Percentiles rank a stretch among this genome's conserved stretches.
phyloP scores from a whole-genome alignment of 2,113 vertebrate species.

The Callithrix jacchus region DNA sequence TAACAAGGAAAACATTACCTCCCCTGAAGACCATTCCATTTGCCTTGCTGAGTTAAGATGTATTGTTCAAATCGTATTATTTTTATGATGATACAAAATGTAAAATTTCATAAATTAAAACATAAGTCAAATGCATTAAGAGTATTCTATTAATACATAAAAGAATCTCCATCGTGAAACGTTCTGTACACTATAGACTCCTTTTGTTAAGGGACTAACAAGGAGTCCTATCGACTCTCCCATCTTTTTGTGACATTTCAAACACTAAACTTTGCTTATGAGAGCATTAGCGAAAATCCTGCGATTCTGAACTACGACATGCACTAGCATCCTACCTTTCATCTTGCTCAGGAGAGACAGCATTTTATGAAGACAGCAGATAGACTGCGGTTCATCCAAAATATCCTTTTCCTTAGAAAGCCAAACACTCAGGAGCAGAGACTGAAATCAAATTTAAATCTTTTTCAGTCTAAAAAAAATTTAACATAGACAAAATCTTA shows the following conservation, averaged over 20 bases:
- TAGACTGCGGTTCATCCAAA: slow-evolving; percentile 85
- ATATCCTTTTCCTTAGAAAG: slow-evolving; percentile 93
- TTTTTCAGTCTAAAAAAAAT: background rate
- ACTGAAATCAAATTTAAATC: slow-evolving; percentile 81
- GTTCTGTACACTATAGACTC: background rate
- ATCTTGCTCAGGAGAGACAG: slow-evolving; percentile 92
- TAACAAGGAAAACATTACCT: background rate
- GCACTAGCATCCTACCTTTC: slow-evolving; percentile 86
- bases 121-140: background rate
- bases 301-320: fast-evolving
- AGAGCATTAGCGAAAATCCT: background rate
- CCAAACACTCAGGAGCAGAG: slow-evolving; percentile 94
- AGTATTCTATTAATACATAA: background rate
- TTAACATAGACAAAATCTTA: background rate
- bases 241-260: background rate
- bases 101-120: background rate
- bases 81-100: background rate
- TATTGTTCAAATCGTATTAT: background rate
- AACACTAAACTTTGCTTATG: too few relatives aligned
- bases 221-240: background rate
- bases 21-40: background rate
- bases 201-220: background rate
- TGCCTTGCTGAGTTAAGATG: background rate
- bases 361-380: slow-evolving; percentile 88
- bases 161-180: background rate